These are phyloP conservation scores for Clanis bilineata DNA, from an alignment of 2,888 invertebrate genomes.

Conservation along the genomic window DNA sequence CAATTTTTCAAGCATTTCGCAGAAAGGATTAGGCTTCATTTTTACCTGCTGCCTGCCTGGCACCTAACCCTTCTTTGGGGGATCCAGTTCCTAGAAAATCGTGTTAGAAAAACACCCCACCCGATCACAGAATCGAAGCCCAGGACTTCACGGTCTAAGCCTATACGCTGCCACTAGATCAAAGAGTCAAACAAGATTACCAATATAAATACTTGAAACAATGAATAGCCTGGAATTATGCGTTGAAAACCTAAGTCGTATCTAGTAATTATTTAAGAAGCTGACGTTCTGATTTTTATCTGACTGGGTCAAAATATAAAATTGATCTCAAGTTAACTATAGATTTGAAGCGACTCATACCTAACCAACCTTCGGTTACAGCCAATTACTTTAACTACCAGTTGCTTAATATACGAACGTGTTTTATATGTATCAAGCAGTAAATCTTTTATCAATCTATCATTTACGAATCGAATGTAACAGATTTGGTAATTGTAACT, in stretches of 20 bases:
- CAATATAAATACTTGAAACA: too few relatives aligned
- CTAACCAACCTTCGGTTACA: background rate
- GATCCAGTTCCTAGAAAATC: too few relatives aligned
- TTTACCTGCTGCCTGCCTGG: too few relatives aligned
- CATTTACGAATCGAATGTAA: background rate
- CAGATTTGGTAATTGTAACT: background rate
- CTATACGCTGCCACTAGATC: too few relatives aligned
- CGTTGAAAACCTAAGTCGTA: background rate
- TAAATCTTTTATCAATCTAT: background rate
- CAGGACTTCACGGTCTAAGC: too few relatives aligned
- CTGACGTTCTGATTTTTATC: background rate
- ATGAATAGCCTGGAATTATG: background rate
- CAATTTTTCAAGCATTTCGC: too few relatives aligned
- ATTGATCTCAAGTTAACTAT: background rate
- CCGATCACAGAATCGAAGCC: too few relatives aligned
- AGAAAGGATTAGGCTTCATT: too few relatives aligned
- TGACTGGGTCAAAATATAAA: background rate
- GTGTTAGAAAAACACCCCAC: too few relatives aligned
- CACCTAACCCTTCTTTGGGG: too few relatives aligned
- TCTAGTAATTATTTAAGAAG: background rate
- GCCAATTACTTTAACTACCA: conserved; percentile 8
- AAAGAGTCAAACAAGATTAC: too few relatives aligned
- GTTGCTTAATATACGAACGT: background rate
- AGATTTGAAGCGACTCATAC: background rate
- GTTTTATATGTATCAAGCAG: background rate